Conservation (phyloP, 2,113 vertebrate species). For the Petaurus breviceps region DNA sequence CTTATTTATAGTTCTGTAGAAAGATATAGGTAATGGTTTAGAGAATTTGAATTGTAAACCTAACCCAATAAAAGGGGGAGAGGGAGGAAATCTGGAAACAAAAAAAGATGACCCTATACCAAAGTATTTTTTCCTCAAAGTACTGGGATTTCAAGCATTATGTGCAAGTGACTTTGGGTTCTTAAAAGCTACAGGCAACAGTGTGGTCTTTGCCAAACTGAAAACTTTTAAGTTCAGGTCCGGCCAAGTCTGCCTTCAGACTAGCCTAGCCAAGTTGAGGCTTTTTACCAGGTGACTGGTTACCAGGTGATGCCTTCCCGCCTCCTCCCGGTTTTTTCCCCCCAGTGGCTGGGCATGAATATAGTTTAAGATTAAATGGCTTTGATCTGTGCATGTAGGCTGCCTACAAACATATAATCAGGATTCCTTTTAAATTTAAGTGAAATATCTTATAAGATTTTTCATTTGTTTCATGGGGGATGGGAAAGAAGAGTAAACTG, state of each 20-base stretch:
- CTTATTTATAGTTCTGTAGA: slow-evolving; percentile 1
- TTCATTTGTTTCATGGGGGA: neutral
- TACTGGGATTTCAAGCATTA: neutral
- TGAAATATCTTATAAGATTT: neutral
- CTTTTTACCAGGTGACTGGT: neutral
- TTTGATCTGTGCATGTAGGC: neutral
- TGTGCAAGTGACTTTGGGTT: neutral
- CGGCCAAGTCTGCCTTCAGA: neutral
- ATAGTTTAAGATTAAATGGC: neutral
- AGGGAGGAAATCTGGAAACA: neutral
- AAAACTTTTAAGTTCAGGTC: neutral
- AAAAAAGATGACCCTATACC: neutral
- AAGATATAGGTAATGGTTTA: neutral
- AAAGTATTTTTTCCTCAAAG: neutral
- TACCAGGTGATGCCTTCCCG: neutral
- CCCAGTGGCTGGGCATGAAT: neutral
- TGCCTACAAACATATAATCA: neutral
- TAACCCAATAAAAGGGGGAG: neutral
- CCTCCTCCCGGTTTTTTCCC: too few relatives aligned
- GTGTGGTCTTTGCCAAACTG: neutral
- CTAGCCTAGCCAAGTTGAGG: neutral
- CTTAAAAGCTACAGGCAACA: neutral
- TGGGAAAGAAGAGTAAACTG: neutral
- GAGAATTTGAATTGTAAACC: neutral
- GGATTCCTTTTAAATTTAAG: neutral